Evolutionary conservation across 2,797 vertebrate species (phyloP).

Genomic region (Lithobates pipiens): DNA sequence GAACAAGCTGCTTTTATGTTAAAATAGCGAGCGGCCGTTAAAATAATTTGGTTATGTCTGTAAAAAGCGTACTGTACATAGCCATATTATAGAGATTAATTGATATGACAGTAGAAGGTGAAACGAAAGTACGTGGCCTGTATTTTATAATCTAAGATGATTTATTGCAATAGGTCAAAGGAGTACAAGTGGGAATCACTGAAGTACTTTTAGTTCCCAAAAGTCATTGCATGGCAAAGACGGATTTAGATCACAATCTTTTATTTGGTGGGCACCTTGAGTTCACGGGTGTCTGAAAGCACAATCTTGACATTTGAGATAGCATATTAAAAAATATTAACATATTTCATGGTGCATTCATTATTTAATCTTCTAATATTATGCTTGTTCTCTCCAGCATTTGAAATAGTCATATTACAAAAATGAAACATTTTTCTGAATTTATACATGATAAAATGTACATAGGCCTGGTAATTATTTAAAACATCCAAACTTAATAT

Average conservation of each 20-base stretch:
- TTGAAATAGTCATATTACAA: not conserved
- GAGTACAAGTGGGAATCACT: slow-evolving; percentile 43
- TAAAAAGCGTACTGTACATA: slow-evolving; percentile 1
- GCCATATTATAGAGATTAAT: slow-evolving; percentile 46
- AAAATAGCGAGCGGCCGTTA: not conserved
- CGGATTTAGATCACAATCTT: slow-evolving; percentile 34
- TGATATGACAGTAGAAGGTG: slow-evolving; percentile 44
- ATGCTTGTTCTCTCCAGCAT: not conserved
- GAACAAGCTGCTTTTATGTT: not conserved
- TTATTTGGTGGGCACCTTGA: slow-evolving; percentile 36
- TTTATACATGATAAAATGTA: no score
- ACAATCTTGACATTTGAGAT: not conserved
- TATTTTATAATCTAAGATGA: slow-evolving; percentile 49
- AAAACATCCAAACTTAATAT: no score
- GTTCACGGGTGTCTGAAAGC: slow-evolving; percentile 19
- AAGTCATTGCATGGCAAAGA: slow-evolving; percentile 40
- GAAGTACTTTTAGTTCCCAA: slow-evolving; percentile 56
- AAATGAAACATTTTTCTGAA: no score
- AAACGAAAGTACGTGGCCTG: slow-evolving; percentile 39
- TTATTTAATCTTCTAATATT: not conserved
- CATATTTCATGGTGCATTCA: not conserved
- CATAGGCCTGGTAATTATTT: no score
- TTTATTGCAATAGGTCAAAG: slow-evolving; percentile 43
- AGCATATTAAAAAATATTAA: not conserved
- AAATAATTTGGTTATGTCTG: not conserved